Evolutionary conservation across 2,888 invertebrate species (phyloP).

Genomic region (Frankliniella intonsa): DNA sequence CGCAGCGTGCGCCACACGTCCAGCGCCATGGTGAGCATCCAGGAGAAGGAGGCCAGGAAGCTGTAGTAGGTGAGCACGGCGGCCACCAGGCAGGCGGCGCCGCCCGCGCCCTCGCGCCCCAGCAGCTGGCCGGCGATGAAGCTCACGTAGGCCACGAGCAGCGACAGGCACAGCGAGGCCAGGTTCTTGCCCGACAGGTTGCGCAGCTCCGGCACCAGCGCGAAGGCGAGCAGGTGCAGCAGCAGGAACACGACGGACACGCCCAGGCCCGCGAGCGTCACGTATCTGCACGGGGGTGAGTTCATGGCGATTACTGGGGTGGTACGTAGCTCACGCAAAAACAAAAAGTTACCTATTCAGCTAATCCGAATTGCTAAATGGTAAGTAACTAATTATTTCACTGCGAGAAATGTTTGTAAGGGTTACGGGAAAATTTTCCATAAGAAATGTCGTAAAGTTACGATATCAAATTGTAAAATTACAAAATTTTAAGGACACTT

Average conservation of each 20-base stretch:
- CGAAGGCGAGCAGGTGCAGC: conserved; percentile 48
- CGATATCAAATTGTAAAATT: too few species aligned
- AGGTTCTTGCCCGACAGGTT: conserved; percentile 53
- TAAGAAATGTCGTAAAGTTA: too few species aligned
- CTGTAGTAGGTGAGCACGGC: conserved; percentile 50
- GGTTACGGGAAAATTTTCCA: too few species aligned
- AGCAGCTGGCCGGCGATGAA: conserved; percentile 48
- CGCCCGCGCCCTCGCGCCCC: conserved; percentile 31
- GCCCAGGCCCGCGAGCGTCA: conserved; percentile 49
- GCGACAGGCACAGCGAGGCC: conserved; percentile 49
- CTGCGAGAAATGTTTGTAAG: too few species aligned
- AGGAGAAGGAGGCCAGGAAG: conserved; percentile 52
- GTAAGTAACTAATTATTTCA: too few species aligned
- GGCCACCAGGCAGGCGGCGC: conserved; percentile 44
- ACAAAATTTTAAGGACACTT: too few species aligned
- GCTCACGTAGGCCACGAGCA: conserved; percentile 49
- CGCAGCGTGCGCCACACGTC: conserved; percentile 50
- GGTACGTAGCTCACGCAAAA: too few species aligned
- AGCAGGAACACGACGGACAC: conserved; percentile 49
- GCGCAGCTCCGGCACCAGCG: conserved; percentile 48
- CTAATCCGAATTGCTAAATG: too few species aligned
- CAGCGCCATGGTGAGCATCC: conserved; percentile 54
- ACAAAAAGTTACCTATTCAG: too few species aligned
- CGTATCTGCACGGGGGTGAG: conserved; percentile 43
- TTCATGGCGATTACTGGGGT: conserved; percentile 48